A percentile compares a stretch with the other conserved stretches of the same genome.
Evolutionary conservation across 2,113 vertebrate species (phyloP).

Genomic region (Oryzias curvinotus): DNA sequence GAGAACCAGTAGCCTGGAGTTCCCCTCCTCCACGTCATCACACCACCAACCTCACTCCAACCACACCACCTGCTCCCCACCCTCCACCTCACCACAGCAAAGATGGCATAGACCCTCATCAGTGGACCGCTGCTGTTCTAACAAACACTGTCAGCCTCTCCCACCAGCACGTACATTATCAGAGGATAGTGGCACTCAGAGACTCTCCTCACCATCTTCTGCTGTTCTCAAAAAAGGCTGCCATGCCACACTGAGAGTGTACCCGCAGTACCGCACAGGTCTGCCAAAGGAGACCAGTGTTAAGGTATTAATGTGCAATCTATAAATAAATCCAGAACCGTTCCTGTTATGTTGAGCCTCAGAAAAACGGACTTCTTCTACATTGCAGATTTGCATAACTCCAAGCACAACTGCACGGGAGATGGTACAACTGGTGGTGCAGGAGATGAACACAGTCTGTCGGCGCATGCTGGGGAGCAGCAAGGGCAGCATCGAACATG

Average conservation of each 20-base stretch:
- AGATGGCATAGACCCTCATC: slow-evolving; percentile 79
- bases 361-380: background rate
- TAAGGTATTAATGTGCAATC: slow-evolving; percentile 74
- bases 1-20: slow-evolving; percentile 89
- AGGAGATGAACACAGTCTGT: slow-evolving; percentile 83
- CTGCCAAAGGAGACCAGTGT: slow-evolving; percentile 87
- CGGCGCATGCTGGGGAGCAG: slow-evolving; percentile 62
- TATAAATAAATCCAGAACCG: background rate
- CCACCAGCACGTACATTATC: slow-evolving; percentile 75
- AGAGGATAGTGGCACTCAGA: slow-evolving; percentile 80
- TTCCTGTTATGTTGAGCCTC: background rate
- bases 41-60: slow-evolving; percentile 68
- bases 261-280: slow-evolving; percentile 86
- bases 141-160: slow-evolving; percentile 38
- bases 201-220: slow-evolving; percentile 68
- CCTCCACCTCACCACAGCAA: slow-evolving; percentile 61
- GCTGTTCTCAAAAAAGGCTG: slow-evolving; percentile 67
- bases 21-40: slow-evolving; percentile 74
- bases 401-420: slow-evolving; percentile 80
- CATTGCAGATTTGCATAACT: slow-evolving; percentile 81
- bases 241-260: slow-evolving; percentile 81
- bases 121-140: slow-evolving; percentile 77
- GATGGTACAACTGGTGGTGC: slow-evolving; percentile 87
- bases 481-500: slow-evolving; percentile 51
- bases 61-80: slow-evolving; percentile 63